Percentiles rank a stretch among this genome's conserved stretches.
phyloP scores from a whole-genome alignment of 2,888 invertebrate genomes.

The Machimus rusticus region DNA sequence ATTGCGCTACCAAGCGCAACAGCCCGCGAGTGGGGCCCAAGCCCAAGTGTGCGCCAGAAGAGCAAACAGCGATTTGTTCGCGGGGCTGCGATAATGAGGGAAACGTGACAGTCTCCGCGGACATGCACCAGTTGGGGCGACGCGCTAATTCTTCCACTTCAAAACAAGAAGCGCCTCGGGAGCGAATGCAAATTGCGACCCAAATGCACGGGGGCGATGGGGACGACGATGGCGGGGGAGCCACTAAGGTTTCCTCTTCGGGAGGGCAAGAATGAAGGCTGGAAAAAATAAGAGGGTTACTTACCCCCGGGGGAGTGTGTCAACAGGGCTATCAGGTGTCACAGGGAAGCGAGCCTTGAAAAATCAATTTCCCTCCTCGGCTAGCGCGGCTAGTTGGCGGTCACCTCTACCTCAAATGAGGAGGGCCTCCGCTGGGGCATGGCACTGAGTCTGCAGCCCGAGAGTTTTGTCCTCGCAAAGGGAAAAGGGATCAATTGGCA shows the following conservation, averaged over 20 bases:
- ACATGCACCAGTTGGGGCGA: not conserved
- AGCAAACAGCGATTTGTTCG: not conserved
- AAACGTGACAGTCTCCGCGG: not conserved
- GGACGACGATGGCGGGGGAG: not conserved
- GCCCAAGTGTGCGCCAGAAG: not conserved
- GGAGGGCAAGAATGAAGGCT: not conserved
- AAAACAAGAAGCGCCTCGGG: not conserved
- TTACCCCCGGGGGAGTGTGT: not conserved
- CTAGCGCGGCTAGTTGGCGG: not conserved
- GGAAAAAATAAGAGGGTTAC: not conserved
- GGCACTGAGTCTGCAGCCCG: not conserved
- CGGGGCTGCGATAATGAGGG: not conserved
- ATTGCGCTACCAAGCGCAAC: not conserved
- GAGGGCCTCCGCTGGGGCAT: not conserved
- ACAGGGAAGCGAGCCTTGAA: not conserved
- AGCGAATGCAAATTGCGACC: not conserved
- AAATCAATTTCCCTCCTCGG: not conserved
- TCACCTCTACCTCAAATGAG: not conserved
- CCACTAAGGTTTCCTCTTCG: not conserved
- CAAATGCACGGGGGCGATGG: not conserved
- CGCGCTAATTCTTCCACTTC: not conserved
- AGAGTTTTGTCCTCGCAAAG: not conserved
- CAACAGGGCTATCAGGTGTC: conserved; percentile 10
- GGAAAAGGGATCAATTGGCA: not conserved
- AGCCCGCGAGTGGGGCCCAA: not conserved